Conservation (phyloP, 2,113 vertebrate species). For the Nansenia antarctica region DNA sequence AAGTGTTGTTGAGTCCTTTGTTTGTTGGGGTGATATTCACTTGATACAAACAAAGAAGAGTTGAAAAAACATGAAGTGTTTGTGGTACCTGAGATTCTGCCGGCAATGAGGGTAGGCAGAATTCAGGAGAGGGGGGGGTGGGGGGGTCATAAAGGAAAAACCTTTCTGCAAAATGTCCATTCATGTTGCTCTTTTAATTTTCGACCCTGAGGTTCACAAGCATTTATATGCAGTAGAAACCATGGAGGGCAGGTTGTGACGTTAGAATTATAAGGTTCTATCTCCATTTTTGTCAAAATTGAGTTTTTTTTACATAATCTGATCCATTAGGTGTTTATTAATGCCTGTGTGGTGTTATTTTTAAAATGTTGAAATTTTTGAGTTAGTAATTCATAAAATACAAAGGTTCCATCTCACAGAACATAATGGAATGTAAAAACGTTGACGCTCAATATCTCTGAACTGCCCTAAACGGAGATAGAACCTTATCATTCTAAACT, state of each 20-base stretch:
- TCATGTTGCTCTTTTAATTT: slow-evolving; percentile 62
- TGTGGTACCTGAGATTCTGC: slow-evolving; percentile 40
- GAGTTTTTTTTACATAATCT: no score
- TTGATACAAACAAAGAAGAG: slow-evolving; percentile 54
- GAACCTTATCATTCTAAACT: no score
- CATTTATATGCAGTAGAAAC: slow-evolving; percentile 67
- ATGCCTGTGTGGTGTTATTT: slow-evolving; percentile 53
- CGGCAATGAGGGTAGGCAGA: slow-evolving; percentile 10
- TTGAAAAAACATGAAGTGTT: slow-evolving; percentile 46
- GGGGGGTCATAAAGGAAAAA: neutral
- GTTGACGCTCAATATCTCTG: no score
- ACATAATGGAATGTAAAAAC: no score
- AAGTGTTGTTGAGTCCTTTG: slow-evolving; percentile 22
- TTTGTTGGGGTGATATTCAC: slow-evolving; percentile 66
- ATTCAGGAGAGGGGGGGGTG: neutral
- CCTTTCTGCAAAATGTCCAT: slow-evolving; percentile 63
- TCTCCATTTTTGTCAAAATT: no score
- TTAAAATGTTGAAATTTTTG: no score
- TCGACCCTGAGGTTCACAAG: slow-evolving; percentile 22
- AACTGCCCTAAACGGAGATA: no score
- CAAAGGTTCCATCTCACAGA: no score
- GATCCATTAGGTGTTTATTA: slow-evolving; percentile 61
- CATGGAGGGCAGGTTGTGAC: no score
- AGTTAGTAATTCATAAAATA: no score
- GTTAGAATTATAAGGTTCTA: no score